A percentile compares a stretch with the other conserved stretches of the same genome.
These are phyloP conservation scores for Polydrusus cervinus DNA, from an alignment of 2,888 invertebrate genomes.

Conservation along the genomic window DNA sequence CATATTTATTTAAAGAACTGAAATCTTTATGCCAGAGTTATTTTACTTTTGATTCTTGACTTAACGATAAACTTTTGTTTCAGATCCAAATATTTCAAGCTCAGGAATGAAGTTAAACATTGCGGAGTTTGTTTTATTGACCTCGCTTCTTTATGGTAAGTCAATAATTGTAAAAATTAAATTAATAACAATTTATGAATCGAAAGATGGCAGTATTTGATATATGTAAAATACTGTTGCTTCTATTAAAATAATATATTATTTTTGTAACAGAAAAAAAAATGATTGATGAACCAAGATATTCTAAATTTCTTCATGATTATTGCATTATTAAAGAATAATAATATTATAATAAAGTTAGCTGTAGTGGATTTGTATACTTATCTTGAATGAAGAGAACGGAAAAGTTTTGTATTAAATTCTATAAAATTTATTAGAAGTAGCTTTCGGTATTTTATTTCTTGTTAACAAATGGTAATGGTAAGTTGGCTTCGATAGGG, in stretches of 20 bases:
- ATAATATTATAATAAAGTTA: too few species aligned
- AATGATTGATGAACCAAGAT: too few species aligned
- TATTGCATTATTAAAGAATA: too few species aligned
- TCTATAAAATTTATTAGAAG: too few species aligned
- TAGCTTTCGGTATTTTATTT: too few species aligned
- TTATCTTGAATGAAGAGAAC: too few species aligned
- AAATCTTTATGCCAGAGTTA: neutral
- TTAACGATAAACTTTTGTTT: slow-evolving; percentile 1
- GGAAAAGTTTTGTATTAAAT: too few species aligned
- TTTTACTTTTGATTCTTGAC: neutral
- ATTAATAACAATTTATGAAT: neutral
- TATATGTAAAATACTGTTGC: neutral
- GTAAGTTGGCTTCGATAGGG: too few species aligned
- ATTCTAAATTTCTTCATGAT: too few species aligned
- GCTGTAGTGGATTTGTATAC: too few species aligned
- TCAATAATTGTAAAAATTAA: neutral
- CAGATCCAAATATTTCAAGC: slow-evolving; percentile 8
- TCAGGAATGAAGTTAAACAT: slow-evolving; percentile 6
- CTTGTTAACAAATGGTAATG: too few species aligned
- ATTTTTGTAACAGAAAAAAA: neutral
- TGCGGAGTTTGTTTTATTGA: neutral
- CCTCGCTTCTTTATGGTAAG: slow-evolving; percentile 11
- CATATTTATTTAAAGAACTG: too few species aligned
- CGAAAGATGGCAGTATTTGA: neutral
- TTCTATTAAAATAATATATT: neutral